Conservation (phyloP, 1,140 invertebrate species). For the Philaenus spumarius region DNA sequence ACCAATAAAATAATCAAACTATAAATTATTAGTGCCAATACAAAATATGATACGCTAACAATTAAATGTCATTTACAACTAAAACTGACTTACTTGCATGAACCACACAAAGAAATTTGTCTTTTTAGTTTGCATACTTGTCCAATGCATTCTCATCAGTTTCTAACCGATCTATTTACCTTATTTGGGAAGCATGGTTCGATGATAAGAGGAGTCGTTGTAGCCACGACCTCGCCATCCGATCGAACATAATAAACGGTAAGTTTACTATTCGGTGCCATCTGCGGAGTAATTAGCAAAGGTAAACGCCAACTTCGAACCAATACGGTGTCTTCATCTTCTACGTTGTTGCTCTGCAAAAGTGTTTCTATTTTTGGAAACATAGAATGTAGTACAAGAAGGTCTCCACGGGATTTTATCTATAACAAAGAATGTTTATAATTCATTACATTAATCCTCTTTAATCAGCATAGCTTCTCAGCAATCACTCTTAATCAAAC, state of each 20-base stretch:
- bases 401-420: constrained; percentile 10
- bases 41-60: no score
- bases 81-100: no score
- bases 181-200: constrained; percentile 18
- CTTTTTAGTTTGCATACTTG: no score
- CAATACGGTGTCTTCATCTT: neutral
- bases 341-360: neutral
- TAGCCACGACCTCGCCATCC: constrained; percentile 16
- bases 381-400: neutral
- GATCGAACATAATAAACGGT: constrained; percentile 9
- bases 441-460: no score
- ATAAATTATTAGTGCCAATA: no score
- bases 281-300: constrained; percentile 5
- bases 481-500: no score
- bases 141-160: no score
- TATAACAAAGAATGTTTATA: neutral
- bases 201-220: constrained; percentile 4
- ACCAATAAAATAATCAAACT: no score
- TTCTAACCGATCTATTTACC: no score
- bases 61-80: no score
- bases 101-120: no score
- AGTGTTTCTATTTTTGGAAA: neutral
- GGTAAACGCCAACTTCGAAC: constrained; percentile 1
- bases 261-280: constrained; percentile 10
- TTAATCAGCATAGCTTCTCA: no score